Evolutionary conservation across 2,113 vertebrate species (phyloP).

Genomic region (Vireo altiloquus): DNA sequence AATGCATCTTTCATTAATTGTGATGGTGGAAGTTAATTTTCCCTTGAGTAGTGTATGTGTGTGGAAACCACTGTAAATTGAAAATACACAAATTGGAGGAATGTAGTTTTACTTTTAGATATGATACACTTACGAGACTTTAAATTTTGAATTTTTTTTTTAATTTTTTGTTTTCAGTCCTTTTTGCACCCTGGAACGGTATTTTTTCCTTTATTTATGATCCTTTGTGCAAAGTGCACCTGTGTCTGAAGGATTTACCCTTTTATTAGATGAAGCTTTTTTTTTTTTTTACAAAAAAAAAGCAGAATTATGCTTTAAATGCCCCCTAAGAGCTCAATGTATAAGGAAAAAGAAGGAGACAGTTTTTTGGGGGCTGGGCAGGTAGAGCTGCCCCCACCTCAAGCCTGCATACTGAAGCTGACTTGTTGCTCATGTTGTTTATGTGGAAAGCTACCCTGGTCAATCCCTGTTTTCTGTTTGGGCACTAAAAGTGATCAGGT

Average conservation of each 20-base stretch:
- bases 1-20: not conserved
- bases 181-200: conserved; percentile 12
- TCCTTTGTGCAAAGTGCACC: not conserved
- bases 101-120: not conserved
- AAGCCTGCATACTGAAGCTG: not conserved
- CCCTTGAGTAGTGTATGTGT: not conserved
- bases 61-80: conserved; percentile 33
- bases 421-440: not conserved
- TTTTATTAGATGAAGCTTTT: not conserved
- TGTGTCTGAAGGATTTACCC: not conserved
- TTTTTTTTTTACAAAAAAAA: not conserved
- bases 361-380: not conserved
- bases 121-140: not conserved
- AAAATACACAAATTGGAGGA: not conserved
- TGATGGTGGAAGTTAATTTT: not conserved
- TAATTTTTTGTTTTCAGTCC: not conserved
- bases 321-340: not conserved
- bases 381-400: not conserved
- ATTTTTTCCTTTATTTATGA: not conserved
- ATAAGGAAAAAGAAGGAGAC: not conserved
- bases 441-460: conserved; percentile 7
- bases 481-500: conserved; percentile 8
- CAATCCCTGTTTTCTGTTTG: conserved; percentile 26
- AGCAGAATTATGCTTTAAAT: not conserved
- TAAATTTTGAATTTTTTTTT: not conserved